Evolutionary conservation across 2,113 vertebrate genomes (phyloP).

Genomic region (Boleophthalmus pectinirostris): DNA sequence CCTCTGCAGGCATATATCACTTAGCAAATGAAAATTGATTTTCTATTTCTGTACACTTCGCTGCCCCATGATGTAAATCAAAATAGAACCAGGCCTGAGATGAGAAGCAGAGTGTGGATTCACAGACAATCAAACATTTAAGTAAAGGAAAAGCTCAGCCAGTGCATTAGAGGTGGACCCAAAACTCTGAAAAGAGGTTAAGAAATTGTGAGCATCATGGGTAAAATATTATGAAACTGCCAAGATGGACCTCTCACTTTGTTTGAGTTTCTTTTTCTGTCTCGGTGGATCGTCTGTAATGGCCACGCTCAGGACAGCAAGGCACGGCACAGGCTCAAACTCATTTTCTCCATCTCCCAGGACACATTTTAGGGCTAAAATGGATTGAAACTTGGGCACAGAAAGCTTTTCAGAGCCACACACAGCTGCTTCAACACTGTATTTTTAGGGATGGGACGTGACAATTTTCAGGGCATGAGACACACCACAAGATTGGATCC

Average conservation of each 20-base stretch:
- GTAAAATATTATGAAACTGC: conserved; percentile 48
- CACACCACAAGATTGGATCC: too few species aligned
- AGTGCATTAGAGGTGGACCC: conserved; percentile 1
- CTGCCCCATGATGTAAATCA: conserved; percentile 26
- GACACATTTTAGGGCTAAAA: conserved; percentile 60
- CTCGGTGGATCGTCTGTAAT: conserved; percentile 55
- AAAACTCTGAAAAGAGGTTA: conserved; percentile 23
- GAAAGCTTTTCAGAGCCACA: conserved; percentile 46
- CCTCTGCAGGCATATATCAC: conserved; percentile 16
- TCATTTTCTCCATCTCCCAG: conserved; percentile 58
- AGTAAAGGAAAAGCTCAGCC: conserved; percentile 3
- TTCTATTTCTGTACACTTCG: conserved; percentile 22
- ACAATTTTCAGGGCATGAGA: too few species aligned
- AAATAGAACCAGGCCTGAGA: conserved; percentile 30
- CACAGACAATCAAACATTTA: neutral
- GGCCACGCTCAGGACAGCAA: conserved; percentile 45
- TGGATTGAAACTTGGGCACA: conserved; percentile 54
- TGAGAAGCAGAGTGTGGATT: conserved; percentile 12
- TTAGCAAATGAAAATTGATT: conserved; percentile 27
- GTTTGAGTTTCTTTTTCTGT: conserved; percentile 37
- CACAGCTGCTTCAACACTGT: conserved; percentile 39
- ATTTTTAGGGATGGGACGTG: conserved; percentile 11
- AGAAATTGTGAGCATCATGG: conserved; percentile 38
- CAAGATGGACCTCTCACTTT: conserved; percentile 36
- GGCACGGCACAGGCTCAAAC: conserved; percentile 36